Evolutionary conservation across 2,797 vertebrate genomes (phyloP).

Genomic region (Lithobates sylvaticus): DNA sequence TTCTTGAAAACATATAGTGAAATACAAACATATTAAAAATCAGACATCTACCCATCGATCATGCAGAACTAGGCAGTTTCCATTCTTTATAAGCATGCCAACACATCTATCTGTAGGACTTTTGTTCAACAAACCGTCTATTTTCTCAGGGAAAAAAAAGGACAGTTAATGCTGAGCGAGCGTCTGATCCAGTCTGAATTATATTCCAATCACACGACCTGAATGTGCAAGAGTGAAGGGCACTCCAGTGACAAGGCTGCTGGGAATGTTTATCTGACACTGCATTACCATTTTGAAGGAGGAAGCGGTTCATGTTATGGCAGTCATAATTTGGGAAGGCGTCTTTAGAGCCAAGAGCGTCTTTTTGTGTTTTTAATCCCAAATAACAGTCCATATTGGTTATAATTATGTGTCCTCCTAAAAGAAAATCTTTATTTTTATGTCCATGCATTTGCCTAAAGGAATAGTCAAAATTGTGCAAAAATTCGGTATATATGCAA

Average conservation of each 20-base stretch:
- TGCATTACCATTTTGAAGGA: conserved; percentile 53
- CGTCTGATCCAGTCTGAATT: conserved; percentile 8
- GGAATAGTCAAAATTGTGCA: too few species aligned
- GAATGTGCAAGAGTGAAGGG: conserved; percentile 44
- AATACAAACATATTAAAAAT: too few species aligned
- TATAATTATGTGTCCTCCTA: background rate
- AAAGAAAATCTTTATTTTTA: too few species aligned
- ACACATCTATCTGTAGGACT: too few species aligned
- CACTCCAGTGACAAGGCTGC: conserved; percentile 47
- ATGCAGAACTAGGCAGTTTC: too few species aligned
- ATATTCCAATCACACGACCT: conserved; percentile 34
- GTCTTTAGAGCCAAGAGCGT: conserved; percentile 11
- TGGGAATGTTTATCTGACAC: conserved; percentile 54
- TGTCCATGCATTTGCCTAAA: too few species aligned
- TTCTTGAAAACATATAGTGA: too few species aligned
- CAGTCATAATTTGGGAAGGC: conserved; percentile 41
- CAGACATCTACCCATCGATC: too few species aligned
- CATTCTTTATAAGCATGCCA: too few species aligned
- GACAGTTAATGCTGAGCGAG: conserved; percentile 23
- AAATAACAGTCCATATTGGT: conserved; percentile 4
- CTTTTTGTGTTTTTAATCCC: background rate
- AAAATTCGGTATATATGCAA: too few species aligned
- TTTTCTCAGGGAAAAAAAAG: too few species aligned
- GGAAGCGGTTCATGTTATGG: conserved; percentile 25
- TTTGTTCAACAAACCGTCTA: too few species aligned